Evolutionary conservation across 2,888 invertebrate genomes (phyloP).

Genomic region (Dysmachus trigonus): DNA sequence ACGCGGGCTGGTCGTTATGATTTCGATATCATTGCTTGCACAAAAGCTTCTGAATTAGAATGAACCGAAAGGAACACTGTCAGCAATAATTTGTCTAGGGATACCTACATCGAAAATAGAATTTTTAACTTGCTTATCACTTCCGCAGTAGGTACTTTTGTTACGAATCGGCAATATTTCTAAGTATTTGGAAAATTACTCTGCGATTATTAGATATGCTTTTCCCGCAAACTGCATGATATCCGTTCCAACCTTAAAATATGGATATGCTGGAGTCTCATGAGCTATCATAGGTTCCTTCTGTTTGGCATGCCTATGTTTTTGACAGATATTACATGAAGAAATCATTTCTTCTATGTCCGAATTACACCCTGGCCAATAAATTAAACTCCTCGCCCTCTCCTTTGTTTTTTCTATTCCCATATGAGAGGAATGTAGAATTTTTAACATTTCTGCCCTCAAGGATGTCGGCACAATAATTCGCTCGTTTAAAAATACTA

Average conservation of each 20-base stretch:
- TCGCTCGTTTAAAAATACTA: constrained; percentile 21
- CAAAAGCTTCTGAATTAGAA: constrained; percentile 51
- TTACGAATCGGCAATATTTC: constrained; percentile 42
- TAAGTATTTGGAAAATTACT: constrained; percentile 50
- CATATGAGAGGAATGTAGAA: constrained; percentile 10
- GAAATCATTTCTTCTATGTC: constrained; percentile 35
- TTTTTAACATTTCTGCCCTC: background rate
- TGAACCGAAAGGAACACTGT: constrained; percentile 52
- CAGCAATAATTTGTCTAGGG: constrained; percentile 49
- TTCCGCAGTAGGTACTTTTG: background rate
- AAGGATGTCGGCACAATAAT: background rate
- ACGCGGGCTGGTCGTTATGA: too few relatives aligned
- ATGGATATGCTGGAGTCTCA: constrained; percentile 13
- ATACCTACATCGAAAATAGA: constrained; percentile 47
- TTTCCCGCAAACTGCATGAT: constrained; percentile 46
- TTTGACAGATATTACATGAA: constrained; percentile 39
- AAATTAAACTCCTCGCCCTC: constrained; percentile 30
- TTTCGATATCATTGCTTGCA: too few relatives aligned
- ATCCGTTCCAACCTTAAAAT: constrained; percentile 53
- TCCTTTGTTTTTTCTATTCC: constrained; percentile 45
- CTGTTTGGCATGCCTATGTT: background rate
- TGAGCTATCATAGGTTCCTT: constrained; percentile 22
- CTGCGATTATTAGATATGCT: constrained; percentile 52
- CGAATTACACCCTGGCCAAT: constrained; percentile 31
- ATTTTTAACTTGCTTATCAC: background rate